Evolutionary conservation across 2,888 invertebrate genomes (phyloP).

Genomic region (Zaprionus lineosus): DNA sequence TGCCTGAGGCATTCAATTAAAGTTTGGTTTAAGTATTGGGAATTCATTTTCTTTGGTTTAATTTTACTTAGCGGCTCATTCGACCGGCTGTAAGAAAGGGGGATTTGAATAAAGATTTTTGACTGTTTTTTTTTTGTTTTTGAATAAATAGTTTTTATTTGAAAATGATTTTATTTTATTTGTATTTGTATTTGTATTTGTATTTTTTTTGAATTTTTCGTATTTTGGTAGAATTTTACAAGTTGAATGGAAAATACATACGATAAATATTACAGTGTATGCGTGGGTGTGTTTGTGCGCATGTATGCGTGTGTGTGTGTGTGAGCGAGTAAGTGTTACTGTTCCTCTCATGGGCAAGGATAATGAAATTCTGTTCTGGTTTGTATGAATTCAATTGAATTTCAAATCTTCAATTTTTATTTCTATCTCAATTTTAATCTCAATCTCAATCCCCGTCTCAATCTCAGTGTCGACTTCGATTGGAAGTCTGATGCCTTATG

Average conservation of each 20-base stretch:
- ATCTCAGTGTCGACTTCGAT: too few relatives aligned
- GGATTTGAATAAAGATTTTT: constrained; percentile 55
- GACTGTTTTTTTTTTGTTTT: constrained; percentile 54
- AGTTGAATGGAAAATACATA: constrained; percentile 74
- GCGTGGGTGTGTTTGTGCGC: constrained; percentile 29
- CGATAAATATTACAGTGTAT: constrained; percentile 70
- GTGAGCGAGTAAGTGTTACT: constrained; percentile 13
- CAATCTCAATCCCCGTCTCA: too few relatives aligned
- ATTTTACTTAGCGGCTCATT: constrained; percentile 32
- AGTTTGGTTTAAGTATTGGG: too few relatives aligned
- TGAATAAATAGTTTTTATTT: constrained; percentile 78
- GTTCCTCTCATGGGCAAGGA: constrained; percentile 12
- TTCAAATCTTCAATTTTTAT: background rate
- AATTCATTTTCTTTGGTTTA: constrained; percentile 2
- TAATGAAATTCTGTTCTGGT: constrained; percentile 13
- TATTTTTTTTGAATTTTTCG: constrained; percentile 41
- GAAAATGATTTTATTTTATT: constrained; percentile 67
- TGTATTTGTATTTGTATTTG: constrained; percentile 8
- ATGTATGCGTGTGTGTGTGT: constrained; percentile 28
- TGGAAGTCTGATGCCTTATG: too few relatives aligned
- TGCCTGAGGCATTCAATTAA: constrained; percentile 14
- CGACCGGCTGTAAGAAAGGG: constrained; percentile 52
- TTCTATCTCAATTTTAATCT: constrained; percentile 25
- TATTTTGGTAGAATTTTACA: constrained; percentile 76
- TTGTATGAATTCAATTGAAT: constrained; percentile 14